Evolutionary conservation across 2,113 vertebrate species (phyloP).

Genomic region (Saimiri boliviensis): DNA sequence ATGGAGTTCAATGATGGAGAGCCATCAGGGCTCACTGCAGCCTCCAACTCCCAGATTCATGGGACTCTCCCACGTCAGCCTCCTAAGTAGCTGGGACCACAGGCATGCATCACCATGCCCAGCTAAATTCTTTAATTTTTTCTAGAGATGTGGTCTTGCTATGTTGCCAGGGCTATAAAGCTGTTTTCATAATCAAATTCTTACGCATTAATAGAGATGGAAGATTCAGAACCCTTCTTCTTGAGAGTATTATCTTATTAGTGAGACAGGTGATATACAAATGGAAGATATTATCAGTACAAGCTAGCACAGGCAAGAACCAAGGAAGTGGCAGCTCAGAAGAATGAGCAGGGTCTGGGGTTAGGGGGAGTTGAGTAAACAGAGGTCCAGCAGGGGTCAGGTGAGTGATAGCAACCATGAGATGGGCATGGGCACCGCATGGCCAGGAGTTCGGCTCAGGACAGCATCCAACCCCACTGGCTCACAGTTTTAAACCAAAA

Average conservation of each 20-base stretch:
- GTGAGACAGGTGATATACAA: neutral
- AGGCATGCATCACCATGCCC: no score
- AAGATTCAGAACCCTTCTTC: no score
- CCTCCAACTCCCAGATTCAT: no score
- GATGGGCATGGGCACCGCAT: no score
- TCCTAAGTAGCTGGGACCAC: no score
- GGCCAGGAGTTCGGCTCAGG: neutral
- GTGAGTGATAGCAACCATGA: rapidly evolving
- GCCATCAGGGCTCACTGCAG: no score
- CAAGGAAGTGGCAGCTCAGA: neutral
- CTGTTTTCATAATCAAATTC: neutral
- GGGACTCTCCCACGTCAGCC: no score
- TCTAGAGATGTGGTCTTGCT: no score
- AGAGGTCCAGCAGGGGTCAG: neutral
- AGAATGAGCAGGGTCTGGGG: neutral
- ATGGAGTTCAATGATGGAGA: no score
- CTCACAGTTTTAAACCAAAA: neutral
- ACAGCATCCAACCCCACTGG: rapidly evolving
- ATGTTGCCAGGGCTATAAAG: no score
- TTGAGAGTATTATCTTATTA: neutral
- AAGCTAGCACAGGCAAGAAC: neutral
- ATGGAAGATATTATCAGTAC: no score
- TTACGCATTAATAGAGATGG: neutral
- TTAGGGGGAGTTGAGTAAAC: neutral
- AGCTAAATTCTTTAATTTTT: no score